Evolutionary conservation across 35 echinoderm and acorn worm genomes (phyloP).

Genomic region (Apostichopus californicus): DNA sequence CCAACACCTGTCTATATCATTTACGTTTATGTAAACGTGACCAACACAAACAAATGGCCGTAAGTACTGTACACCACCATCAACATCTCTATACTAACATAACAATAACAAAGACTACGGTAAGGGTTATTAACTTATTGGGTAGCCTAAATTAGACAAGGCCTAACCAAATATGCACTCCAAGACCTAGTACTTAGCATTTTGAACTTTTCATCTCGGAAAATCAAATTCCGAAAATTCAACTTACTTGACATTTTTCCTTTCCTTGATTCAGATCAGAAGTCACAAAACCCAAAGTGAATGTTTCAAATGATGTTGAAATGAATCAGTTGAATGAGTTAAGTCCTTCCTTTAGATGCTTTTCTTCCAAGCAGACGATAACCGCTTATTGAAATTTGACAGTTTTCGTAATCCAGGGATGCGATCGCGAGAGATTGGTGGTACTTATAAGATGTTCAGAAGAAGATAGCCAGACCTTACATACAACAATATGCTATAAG

Average conservation of each 20-base stretch:
- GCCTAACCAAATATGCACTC: not conserved
- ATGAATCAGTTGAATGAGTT: not conserved
- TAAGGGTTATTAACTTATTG: not conserved
- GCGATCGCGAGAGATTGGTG: not conserved
- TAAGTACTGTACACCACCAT: not conserved
- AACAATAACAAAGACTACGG: not conserved
- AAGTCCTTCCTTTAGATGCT: no score
- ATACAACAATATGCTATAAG: not conserved
- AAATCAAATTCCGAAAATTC: not conserved
- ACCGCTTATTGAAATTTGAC: not conserved
- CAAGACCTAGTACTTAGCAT: not conserved
- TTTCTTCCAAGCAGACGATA: not conserved
- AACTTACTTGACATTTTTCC: conserved; percentile 14
- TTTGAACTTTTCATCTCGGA: not conserved
- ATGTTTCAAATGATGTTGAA: not conserved
- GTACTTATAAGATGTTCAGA: not conserved
- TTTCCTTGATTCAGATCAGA: not conserved
- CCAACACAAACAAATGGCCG: conserved; percentile 11
- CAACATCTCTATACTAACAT: not conserved
- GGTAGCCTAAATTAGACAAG: not conserved
- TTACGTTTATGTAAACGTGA: not conserved
- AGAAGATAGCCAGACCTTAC: not conserved
- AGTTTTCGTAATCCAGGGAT: not conserved
- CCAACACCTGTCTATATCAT: conserved; percentile 11
- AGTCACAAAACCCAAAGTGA: not conserved